Base-by-base conservation (phyloP, 2,797 vertebrate species). In the Syngnathus rostellatus region DNA sequence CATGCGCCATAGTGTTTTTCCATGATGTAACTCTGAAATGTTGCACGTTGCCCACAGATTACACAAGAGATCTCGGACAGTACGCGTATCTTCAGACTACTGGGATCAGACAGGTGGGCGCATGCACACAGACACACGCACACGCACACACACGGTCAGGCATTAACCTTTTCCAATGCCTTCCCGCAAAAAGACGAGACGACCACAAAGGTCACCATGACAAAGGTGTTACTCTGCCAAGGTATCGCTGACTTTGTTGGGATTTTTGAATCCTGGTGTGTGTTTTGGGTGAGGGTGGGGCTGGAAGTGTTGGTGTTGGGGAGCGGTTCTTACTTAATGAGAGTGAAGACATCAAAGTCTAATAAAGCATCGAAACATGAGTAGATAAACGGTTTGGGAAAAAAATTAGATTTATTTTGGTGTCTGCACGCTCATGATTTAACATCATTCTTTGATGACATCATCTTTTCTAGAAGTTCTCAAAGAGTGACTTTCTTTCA, bases 1-100 rank as follows among this genome's bases (percentile, higher is more conserved):
- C 31, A 6, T 8, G 14, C 31, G 38, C 21, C 3, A 2, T 2
- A 4, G 9, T 62, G 10, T 6, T 21, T 21, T 62, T 62, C 19
- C 19, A 50, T 14, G 5, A 5, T 3, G 6, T 19, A 59, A 38
- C 8, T 17, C 4, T 21, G 16, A 39, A 59, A 37, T 3, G 3
- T 21, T 62, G 31, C 16, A 4, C 0, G 0, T 45, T 40, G 31
- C 23, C 14, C 14, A 78, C 83, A 98, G 96, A 95, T 99, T 88
- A 99, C 97, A 38, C 97, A 99, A 84, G 96, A 98, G 90, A 99
- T 99, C 87, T 97, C 94, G 3, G 97, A 99, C 87, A 98, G 83
- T 86, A 94, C 96, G 2, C 93, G 97, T 74, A 98, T 98, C 90
- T 99, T 99, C 91, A 93, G 94, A 88, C 93, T 99, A 76, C 93